These are phyloP conservation scores for Drosophila melanica DNA, from an alignment of 1,140 invertebrate genomes.

Conservation along the genomic window DNA sequence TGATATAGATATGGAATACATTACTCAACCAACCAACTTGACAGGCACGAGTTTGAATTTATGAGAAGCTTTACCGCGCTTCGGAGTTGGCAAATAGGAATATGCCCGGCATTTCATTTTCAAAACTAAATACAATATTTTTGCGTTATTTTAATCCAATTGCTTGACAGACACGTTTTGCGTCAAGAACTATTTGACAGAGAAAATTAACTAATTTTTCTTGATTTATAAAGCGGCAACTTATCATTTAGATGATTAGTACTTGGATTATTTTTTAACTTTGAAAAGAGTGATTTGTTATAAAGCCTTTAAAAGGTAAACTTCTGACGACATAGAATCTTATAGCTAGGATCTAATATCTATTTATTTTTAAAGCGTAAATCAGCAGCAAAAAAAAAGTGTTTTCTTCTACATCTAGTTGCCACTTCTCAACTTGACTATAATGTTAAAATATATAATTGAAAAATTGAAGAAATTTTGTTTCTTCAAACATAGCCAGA, in stretches of 20 bases:
- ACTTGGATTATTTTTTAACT: no score
- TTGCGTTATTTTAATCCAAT: neutral
- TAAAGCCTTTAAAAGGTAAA: no score
- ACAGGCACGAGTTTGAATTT: conserved; percentile 69
- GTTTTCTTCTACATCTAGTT: neutral
- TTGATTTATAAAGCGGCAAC: no score
- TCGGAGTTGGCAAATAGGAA: conserved; percentile 17
- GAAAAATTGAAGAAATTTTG: conserved; percentile 2
- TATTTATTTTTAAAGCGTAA: no score
- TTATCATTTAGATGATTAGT: no score
- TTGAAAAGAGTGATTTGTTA: no score
- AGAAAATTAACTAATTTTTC: neutral
- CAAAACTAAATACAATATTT: conserved; percentile 2
- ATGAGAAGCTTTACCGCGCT: conserved; percentile 47
- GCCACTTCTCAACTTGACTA: neutral
- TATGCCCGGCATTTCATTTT: conserved; percentile 8
- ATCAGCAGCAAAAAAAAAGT: no score
- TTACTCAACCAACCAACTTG: conserved; percentile 29
- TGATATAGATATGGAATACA: conserved; percentile 52
- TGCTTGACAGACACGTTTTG: neutral
- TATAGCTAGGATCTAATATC: no score
- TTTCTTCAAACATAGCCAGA: neutral
- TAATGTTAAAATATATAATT: neutral
- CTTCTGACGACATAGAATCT: no score
- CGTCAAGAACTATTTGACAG: neutral